These are phyloP conservation scores for Pteropus alecto DNA, from an alignment of 2,113 vertebrate genomes.

Conservation along the genomic window DNA sequence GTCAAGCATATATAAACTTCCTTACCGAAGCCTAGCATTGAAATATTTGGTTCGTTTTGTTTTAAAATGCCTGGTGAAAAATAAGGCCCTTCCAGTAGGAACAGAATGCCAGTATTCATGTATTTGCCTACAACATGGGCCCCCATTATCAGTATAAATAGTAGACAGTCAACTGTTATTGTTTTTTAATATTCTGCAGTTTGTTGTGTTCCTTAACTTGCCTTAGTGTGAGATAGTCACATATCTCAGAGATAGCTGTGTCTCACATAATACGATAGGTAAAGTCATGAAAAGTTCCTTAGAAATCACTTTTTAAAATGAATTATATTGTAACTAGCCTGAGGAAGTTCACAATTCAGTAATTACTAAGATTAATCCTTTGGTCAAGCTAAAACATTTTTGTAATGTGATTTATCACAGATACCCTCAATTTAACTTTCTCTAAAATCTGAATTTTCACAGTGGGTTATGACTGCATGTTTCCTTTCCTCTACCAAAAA, in stretches of 20 bases:
- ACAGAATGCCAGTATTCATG: fast-evolving
- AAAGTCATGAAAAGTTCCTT: background rate
- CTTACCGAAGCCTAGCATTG: background rate
- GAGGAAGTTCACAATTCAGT: background rate
- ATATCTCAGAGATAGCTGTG: background rate
- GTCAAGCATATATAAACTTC: background rate
- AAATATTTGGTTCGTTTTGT: background rate
- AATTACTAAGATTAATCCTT: background rate
- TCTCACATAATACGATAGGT: background rate
- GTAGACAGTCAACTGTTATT: background rate
- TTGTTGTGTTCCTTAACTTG: background rate
- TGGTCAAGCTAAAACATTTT: background rate
- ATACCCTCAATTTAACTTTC: background rate
- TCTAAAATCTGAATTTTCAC: background rate
- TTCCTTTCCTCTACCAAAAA: background rate
- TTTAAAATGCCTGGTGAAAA: background rate
- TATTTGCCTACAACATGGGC: fast-evolving
- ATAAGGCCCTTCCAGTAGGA: background rate
- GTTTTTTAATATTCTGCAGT: background rate
- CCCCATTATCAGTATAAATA: fast-evolving
- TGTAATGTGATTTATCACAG: background rate
- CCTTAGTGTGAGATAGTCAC: background rate
- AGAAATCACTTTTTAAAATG: background rate
- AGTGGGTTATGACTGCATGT: background rate
- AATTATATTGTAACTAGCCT: background rate